Base-by-base conservation (phyloP, 2,797 vertebrate genomes). In the Diplodus sargus region DNA sequence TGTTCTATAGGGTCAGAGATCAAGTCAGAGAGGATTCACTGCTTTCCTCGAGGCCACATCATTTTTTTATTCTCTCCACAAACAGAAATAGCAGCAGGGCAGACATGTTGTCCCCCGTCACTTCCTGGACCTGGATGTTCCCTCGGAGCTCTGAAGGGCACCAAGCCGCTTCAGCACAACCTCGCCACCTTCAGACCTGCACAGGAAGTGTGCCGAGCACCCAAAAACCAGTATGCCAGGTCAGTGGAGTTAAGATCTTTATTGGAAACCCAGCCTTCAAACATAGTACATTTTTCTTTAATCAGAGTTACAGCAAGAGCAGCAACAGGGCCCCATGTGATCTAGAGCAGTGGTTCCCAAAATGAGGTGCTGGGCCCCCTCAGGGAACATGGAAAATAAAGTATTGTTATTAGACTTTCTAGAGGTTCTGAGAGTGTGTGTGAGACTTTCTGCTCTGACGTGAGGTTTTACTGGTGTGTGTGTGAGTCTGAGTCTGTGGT, bases 191-290 rank as follows among this genome's bases (percentile, higher is more conserved):
- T 25, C 58, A 70, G 82, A 58, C 73, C 28, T 6, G 52, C 64
- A 53, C 39, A 76, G 75, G 79, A 67, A 62, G 52, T 67, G 74
- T 64, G 79, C 45, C 12, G 10, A 11, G 30, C 3, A 1, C 30
- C 68, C 42, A 88, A 64, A 64, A 85, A 85, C 4, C 66, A 87
- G 57, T 2, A 39, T 28, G 20, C 59, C 81, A 28, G 72, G n/a
- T 68, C 47, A 73, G 81, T 86, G 77, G 89, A 91, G 87, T 92
- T 89, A 77, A 91, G 89, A 89, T 90, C 90, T 93, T 94, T 93
- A 94, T 92, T 93, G 88, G 85, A 91, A 91, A 92, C 88, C 82
- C 80, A 86, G 86, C 86, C 88, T 86, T 91, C 81, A 91, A 85
- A 91, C 83, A 87, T 67, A 23, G 75, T 80, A 91, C 92, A 90